These are phyloP conservation scores for Toxostoma redivivum DNA, from an alignment of 2,113 vertebrate genomes.

Conservation along the genomic window DNA sequence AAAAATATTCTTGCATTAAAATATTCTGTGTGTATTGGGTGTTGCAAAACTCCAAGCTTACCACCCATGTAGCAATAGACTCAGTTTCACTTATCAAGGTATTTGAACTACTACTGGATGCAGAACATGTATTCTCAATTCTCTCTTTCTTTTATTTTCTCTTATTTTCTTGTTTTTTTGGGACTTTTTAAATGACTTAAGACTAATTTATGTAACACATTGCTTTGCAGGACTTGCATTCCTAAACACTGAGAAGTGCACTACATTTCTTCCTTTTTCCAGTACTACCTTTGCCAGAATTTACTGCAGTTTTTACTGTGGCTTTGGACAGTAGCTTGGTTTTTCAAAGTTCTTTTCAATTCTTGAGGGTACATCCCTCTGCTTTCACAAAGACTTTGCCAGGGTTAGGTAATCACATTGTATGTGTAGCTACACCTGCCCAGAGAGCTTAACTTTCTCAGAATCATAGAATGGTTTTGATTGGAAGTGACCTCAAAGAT, in stretches of 20 bases:
- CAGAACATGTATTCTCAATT: neutral
- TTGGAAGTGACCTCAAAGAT: neutral
- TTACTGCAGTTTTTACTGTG: neutral
- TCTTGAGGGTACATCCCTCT: neutral
- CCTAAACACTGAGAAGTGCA: neutral
- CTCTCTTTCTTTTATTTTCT: neutral
- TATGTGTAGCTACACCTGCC: fast-evolving
- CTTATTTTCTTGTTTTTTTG: neutral
- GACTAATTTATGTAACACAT: neutral
- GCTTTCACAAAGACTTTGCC: neutral
- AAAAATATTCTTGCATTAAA: neutral
- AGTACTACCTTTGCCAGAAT: neutral
- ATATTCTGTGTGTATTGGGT: neutral
- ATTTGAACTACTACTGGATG: neutral
- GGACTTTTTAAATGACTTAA: neutral
- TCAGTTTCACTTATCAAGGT: neutral
- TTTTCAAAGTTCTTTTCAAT: neutral
- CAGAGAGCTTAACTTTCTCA: neutral
- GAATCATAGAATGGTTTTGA: neutral
- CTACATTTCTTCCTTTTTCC: neutral
- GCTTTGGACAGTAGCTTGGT: neutral
- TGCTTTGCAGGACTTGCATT: neutral
- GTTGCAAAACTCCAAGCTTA: slow-evolving; percentile 1
- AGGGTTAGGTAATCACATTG: fast-evolving
- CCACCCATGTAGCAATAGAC: neutral